A percentile compares a stretch with the other conserved stretches of the same genome.
Conservation (phyloP, 2,113 vertebrate genomes). For the Eonycteris spelaea region DNA sequence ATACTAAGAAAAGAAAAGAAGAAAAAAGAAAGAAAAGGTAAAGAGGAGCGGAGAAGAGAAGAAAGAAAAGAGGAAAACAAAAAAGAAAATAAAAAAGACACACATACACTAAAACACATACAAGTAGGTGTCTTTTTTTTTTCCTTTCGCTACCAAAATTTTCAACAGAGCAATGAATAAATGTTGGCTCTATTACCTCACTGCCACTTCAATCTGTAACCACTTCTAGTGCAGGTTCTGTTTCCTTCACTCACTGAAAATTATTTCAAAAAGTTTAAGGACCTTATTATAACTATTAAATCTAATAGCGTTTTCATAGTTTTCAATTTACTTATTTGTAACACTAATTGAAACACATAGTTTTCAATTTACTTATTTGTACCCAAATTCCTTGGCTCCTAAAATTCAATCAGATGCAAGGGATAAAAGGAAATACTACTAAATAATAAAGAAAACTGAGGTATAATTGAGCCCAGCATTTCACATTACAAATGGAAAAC, state of each 20-base stretch:
- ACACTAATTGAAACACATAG: no score
- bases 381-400: not conserved
- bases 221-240: not conserved
- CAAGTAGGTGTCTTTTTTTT: not conserved
- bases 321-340: not conserved
- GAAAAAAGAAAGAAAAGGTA: no score
- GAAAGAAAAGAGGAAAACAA: no score
- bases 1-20: no score
- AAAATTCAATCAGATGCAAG: not conserved
- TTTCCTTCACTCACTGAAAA: not conserved
- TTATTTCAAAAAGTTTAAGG: not conserved
- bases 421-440: not conserved
- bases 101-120: not conserved
- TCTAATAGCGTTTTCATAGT: not conserved
- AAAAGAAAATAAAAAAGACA: no score
- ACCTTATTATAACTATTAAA: not conserved
- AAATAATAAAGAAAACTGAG: not conserved
- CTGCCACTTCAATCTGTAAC: not conserved
- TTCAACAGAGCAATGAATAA: not conserved
- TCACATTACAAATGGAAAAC: not conserved
- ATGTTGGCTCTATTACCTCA: not conserved
- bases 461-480: not conserved
- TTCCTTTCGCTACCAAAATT: not conserved
- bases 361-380: not conserved
- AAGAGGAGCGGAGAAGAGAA: no score